Evolutionary conservation across 2,888 invertebrate species (phyloP).

Genomic region (Scaptomyza flava): DNA sequence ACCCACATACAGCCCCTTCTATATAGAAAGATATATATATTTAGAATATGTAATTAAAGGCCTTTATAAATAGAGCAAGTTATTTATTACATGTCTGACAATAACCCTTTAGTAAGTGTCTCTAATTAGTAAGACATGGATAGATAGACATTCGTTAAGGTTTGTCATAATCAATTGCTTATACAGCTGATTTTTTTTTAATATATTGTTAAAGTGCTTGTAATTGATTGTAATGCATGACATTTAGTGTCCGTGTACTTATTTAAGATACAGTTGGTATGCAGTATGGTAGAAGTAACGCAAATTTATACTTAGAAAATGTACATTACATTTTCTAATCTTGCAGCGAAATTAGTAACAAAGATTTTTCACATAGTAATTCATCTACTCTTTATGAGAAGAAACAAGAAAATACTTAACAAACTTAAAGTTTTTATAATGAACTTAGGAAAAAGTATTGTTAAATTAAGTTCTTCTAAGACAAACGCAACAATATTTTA

Average conservation of each 20-base stretch:
- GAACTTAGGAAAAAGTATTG: too few species aligned
- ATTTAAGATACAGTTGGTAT: too few species aligned
- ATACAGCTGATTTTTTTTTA: neutral
- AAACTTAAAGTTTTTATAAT: too few species aligned
- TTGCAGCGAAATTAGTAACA: too few species aligned
- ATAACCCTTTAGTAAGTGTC: constrained; percentile 23
- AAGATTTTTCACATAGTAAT: too few species aligned
- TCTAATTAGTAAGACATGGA: constrained; percentile 1
- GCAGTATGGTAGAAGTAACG: too few species aligned
- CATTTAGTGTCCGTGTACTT: too few species aligned
- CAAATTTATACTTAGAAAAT: too few species aligned
- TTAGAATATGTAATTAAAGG: constrained; percentile 15
- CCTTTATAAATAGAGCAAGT: constrained; percentile 22
- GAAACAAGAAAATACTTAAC: too few species aligned
- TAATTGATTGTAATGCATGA: neutral
- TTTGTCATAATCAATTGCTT: neutral
- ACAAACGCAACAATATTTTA: neutral
- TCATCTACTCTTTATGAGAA: too few species aligned
- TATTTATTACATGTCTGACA: constrained; percentile 18
- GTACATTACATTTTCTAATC: too few species aligned
- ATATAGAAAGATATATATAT: neutral
- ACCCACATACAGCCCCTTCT: neutral
- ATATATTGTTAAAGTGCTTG: neutral
- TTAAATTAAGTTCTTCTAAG: too few species aligned
- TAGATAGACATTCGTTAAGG: neutral